These are phyloP conservation scores for Otus sunia DNA, from an alignment of 2,113 vertebrate species.

Conservation along the genomic window DNA sequence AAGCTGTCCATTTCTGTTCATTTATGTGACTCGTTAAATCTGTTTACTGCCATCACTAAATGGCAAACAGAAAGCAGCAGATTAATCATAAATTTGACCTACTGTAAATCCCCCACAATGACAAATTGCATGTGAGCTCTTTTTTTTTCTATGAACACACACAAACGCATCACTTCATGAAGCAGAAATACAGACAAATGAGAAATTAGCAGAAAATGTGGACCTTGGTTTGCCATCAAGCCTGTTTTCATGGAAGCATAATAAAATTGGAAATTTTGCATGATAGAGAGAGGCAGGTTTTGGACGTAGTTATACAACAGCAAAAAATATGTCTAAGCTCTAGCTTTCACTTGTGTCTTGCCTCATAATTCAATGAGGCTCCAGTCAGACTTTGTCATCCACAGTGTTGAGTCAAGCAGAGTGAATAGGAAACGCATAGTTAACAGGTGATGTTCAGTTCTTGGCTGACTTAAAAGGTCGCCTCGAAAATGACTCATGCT, in stretches of 20 bases:
- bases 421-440: slow-evolving; percentile 35
- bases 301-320: not conserved
- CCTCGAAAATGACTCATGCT: slow-evolving; percentile 41
- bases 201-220: not conserved
- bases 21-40: not conserved
- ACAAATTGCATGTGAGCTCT: not conserved
- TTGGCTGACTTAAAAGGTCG: slow-evolving; percentile 49
- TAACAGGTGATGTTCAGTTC: slow-evolving; percentile 51
- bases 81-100: slow-evolving; percentile 42
- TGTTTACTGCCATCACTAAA: slow-evolving; percentile 25
- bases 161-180: not conserved
- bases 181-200: not conserved
- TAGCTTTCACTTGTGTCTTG: not conserved
- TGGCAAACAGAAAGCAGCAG: slow-evolving; percentile 1
- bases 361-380: not conserved
- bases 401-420: not conserved
- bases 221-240: not conserved
- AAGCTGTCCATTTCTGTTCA: not conserved
- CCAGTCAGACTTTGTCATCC: not conserved
- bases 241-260: not conserved
- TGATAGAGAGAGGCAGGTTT: not conserved
- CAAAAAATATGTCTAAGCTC: not conserved
- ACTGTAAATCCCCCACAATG: not conserved
- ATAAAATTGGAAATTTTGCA: not conserved
- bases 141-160: not conserved